phyloP scores from a whole-genome alignment of 2,888 invertebrate species.

The Corythucha ciliata region DNA sequence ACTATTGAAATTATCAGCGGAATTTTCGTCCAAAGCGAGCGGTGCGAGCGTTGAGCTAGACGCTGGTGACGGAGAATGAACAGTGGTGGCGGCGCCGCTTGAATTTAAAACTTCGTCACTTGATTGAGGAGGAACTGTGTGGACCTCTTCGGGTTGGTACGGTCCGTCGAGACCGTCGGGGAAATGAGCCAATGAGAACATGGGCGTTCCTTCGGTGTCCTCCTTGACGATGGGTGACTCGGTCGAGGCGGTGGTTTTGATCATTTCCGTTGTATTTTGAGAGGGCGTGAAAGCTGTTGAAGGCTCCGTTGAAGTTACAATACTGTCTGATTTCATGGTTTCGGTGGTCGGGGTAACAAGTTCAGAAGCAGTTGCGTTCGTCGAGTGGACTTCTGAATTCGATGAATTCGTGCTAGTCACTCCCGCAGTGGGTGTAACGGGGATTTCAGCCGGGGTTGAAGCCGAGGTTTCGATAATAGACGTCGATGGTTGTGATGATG shows the following conservation, averaged over 20 bases:
- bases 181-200: too few species aligned
- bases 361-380: neutral
- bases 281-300: too few species aligned
- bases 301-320: neutral
- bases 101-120: neutral
- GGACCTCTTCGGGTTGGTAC: constrained; percentile 13
- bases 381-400: neutral
- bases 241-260: too few species aligned
- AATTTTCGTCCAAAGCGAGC: neutral
- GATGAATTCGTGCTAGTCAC: neutral
- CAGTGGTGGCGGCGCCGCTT: neutral
- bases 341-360: neutral
- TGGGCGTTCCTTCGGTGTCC: too few species aligned
- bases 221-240: too few species aligned
- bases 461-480: neutral
- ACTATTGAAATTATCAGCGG: constrained; percentile 9
- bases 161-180: constrained; percentile 12
- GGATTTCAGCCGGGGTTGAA: neutral
- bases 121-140: neutral
- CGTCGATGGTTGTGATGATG: constrained; percentile 1
- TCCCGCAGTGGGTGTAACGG: neutral
- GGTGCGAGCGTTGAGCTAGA: too few species aligned
- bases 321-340: neutral
- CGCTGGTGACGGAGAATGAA: neutral
- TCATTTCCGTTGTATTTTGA: too few species aligned